Conservation (phyloP, 2,113 vertebrate genomes). For the Dendrocopos noguchii region DNA sequence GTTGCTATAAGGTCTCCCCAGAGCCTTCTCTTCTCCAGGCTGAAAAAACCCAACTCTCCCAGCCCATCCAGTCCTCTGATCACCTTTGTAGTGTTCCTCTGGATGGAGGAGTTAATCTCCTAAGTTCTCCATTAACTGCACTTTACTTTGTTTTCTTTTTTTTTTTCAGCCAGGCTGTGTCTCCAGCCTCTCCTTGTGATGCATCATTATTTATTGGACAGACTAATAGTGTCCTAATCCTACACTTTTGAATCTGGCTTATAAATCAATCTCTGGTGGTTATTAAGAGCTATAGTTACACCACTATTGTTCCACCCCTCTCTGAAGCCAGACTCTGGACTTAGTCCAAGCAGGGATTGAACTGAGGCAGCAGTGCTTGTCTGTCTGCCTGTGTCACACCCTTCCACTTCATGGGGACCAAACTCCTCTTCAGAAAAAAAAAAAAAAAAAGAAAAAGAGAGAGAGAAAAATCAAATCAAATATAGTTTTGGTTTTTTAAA, state of each 20-base stretch:
- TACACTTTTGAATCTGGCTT: background rate
- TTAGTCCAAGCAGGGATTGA: background rate
- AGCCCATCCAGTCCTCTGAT: background rate
- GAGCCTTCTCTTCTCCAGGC: too few relatives aligned
- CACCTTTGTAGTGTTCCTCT: background rate
- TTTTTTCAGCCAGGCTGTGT: background rate
- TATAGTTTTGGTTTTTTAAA: background rate
- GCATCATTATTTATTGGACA: background rate
- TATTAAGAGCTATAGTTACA: accelerated
- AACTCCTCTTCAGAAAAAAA: background rate
- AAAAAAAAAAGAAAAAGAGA: background rate
- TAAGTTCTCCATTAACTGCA: background rate
- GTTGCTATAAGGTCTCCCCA: too few relatives aligned
- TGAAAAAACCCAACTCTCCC: too few relatives aligned
- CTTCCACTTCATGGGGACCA: background rate
- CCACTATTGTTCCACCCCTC: background rate
- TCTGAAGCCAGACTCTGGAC: background rate
- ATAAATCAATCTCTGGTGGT: background rate
- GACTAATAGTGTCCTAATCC: background rate
- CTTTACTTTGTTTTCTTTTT: background rate
- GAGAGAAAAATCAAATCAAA: background rate
- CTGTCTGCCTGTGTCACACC: background rate
- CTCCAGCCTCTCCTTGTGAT: background rate
- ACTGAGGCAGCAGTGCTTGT: background rate
- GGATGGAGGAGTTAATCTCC: background rate